Base-by-base conservation (phyloP, 2,797 vertebrate species). In the Thripadectes ignobilis region DNA sequence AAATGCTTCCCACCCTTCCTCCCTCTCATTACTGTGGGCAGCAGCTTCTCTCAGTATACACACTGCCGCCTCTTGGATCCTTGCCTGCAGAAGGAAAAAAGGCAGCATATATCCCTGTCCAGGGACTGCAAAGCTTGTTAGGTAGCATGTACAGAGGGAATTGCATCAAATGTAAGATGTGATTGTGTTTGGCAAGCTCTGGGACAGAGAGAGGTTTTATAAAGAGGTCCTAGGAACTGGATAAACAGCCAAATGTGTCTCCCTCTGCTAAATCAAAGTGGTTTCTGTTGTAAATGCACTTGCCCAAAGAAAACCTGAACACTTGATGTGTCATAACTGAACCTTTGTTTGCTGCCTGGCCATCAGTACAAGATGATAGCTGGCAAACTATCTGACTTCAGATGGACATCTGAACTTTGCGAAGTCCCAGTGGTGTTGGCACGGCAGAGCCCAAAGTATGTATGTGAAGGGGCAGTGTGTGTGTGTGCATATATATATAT, bases 1-100 rank as follows among this genome's bases (percentile, higher is more conserved):
- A 71, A 92, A 55, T 36, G 43, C 67, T 92, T 92, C 80, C 69
- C 80, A 86, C 73, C 86, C 68, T 91, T 89, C 65, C 89, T 79
- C 69, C n/a, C 27, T 71, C 69, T 93, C 19, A 3, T 61, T 88
- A 46, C 80, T 78, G 29, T 39, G 58, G n/a, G 46, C 67, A 73
- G 39, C 74, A 88, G 43, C 51, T 92, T 91, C 71, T 43, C 18
- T 73, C 55, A 34, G 5, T 34, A 19, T 24, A 52, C 13, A 22
- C n/a, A 11, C 12, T 66, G 59, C 54, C 82, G 30, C 55, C 43
- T 84, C 62, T 79, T 15, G 3, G 45, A 38, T 63, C 71, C 36
- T 82, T 2, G 2, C 26, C 57, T 69, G 36, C 46, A 38, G 54
- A 54, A 48, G 45, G 30, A 16, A 59, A 80, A 83, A 61, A 72